Evolutionary conservation across 2,888 invertebrate species (phyloP).

Genomic region (Caenorhabditis drosophilae): DNA sequence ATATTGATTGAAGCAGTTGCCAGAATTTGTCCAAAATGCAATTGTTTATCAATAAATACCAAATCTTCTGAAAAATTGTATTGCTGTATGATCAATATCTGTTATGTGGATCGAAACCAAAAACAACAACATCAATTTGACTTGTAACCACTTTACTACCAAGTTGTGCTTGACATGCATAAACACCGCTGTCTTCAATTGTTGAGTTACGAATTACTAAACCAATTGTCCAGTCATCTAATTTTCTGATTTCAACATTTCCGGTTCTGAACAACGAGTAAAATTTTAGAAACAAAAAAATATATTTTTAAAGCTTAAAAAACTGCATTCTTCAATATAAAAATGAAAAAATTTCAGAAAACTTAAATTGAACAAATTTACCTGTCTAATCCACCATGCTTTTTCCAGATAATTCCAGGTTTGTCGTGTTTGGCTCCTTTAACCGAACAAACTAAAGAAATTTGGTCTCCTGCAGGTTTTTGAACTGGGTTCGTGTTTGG

Average conservation of each 20-base stretch:
- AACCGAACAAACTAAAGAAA: slow-evolving; percentile 41
- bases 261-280: too few relatives aligned
- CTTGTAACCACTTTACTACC: slow-evolving; percentile 26
- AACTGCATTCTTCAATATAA: neutral
- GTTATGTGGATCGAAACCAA: slow-evolving; percentile 15
- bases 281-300: too few relatives aligned
- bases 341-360: neutral
- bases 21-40: slow-evolving; percentile 36
- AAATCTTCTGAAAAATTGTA: slow-evolving; percentile 39
- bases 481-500: slow-evolving; percentile 44
- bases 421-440: slow-evolving; percentile 26
- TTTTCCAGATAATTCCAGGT: slow-evolving; percentile 48
- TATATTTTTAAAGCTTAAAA: slow-evolving; percentile 2
- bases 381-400: slow-evolving; percentile 46
- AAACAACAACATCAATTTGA: slow-evolving; percentile 47
- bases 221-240: slow-evolving; percentile 42
- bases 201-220: slow-evolving; percentile 41
- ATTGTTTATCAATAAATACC: slow-evolving; percentile 45
- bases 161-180: slow-evolving; percentile 46
- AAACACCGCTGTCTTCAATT: slow-evolving; percentile 48
- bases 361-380: slow-evolving; percentile 1
- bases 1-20: slow-evolving; percentile 47
- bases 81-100: neutral
- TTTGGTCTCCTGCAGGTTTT: slow-evolving; percentile 45
- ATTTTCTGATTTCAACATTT: slow-evolving; percentile 41